Evolutionary conservation across 2,888 invertebrate genomes (phyloP), one percentile per base, ranked within the genome.

Genomic region (Eutolmus rufibarbis): DNA sequence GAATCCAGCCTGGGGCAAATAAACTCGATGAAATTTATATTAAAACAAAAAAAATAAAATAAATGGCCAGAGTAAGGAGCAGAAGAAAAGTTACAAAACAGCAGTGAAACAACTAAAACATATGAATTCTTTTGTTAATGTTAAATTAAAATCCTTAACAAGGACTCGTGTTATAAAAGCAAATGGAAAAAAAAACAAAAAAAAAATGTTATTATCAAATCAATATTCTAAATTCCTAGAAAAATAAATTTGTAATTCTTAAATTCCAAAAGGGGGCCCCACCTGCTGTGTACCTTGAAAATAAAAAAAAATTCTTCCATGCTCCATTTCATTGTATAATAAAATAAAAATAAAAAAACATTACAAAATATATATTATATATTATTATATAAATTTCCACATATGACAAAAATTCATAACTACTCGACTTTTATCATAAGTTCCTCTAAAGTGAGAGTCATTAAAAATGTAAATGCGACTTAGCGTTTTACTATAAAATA

Each of bases 1-100:
- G 77, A 91, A 92, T 46, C 91, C 91, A 2, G 92, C 91, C 31
- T 93, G 93, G 93, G 93, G 93, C 84, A 93, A 93, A 88, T 91
- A 93, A 34, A 79, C 86, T 89, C 88, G 87, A 9, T 12, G 9
- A 51, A n/a, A 51, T 7, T n/a, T 16, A 46, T 46, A 46, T 34
- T 34, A 7, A 7, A 34, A 34, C 5, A 34, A 5, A 34, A 34
- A 4, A 34, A 7, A 4, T 43, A 43, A 40, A 40, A 46, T 46
- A n/a, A 34, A 51, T 8, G 51, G 51, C 51, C 51, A 51, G 5
- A 51, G n/a, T 7, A n/a, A 16, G 51, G n/a, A 51, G 51, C 16
- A 46, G 16, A 46, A 51, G 23, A 23, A 66, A 2, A 12, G 34
- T 34, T 7, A 34, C 5, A 12, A 12, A 66, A n/a, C 51, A 51